Evolutionary conservation across 2,113 vertebrate genomes (phyloP).

Genomic region (Rhagologus leucostigma): DNA sequence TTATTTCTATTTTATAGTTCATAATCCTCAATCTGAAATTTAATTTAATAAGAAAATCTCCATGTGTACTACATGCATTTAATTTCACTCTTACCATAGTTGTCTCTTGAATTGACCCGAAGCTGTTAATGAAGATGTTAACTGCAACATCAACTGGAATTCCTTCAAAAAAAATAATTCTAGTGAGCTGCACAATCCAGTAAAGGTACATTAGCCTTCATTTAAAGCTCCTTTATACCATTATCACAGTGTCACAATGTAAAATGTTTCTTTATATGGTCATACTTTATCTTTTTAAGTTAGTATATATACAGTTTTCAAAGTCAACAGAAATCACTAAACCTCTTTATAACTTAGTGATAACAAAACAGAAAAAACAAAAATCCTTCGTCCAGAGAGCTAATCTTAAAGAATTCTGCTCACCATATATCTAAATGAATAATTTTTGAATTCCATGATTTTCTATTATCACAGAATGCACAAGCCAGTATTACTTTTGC

Average conservation of each 20-base stretch:
- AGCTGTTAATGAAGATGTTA: slow-evolving; percentile 99
- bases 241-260: not conserved
- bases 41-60: not conserved
- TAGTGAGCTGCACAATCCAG: not conserved
- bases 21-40: not conserved
- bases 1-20: not conserved
- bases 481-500: not conserved
- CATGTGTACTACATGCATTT: not conserved
- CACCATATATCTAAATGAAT: not conserved
- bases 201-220: not conserved
- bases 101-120: slow-evolving; percentile 98
- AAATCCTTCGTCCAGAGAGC: not conserved
- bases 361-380: not conserved
- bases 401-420: not conserved
- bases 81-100: slow-evolving; percentile 87
- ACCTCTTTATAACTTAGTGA: not conserved
- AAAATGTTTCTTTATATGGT: not conserved
- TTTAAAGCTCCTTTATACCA: not conserved
- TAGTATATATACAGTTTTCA: not conserved
- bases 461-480: not conserved
- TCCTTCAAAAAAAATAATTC: slow-evolving; percentile 72
- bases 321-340: not conserved
- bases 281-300: not conserved
- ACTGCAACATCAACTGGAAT: slow-evolving; percentile 96
- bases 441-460: not conserved